Evolutionary conservation across 2,888 invertebrate genomes (phyloP).

Genomic region (Ormyrus rosae): DNA sequence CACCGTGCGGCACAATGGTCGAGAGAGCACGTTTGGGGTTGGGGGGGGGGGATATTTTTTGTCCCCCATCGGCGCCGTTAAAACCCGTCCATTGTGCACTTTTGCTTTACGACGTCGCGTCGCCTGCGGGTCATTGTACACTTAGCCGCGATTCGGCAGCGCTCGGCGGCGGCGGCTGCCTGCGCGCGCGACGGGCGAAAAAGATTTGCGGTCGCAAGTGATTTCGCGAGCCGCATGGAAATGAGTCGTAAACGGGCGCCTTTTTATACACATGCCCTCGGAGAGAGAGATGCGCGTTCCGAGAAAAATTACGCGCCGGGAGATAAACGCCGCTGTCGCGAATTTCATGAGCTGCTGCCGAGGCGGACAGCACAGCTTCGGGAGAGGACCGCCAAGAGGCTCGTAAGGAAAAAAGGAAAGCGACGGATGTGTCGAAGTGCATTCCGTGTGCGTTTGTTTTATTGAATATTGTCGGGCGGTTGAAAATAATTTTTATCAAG

Average conservation of each 20-base stretch:
- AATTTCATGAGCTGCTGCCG: neutral
- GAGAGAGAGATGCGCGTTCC: neutral
- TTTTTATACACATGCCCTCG: too few relatives aligned
- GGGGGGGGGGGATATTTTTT: slow-evolving; percentile 14
- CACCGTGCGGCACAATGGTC: too few relatives aligned
- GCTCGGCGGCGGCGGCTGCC: neutral
- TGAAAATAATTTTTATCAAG: too few relatives aligned
- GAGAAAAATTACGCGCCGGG: slow-evolving; percentile 18
- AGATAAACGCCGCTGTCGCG: neutral
- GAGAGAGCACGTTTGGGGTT: too few relatives aligned
- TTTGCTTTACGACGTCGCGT: slow-evolving; percentile 46
- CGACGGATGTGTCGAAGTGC: too few relatives aligned
- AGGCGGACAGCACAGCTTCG: too few relatives aligned
- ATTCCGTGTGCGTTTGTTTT: too few relatives aligned
- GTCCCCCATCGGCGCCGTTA: neutral
- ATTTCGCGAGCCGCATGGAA: slow-evolving; percentile 39
- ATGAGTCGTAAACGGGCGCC: slow-evolving; percentile 42
- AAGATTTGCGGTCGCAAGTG: slow-evolving; percentile 51
- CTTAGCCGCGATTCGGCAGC: slow-evolving; percentile 32
- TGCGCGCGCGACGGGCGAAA: slow-evolving; percentile 31
- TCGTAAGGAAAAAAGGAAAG: too few relatives aligned
- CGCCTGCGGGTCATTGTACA: slow-evolving; percentile 39
- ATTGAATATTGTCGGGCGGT: too few relatives aligned
- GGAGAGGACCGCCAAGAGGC: too few relatives aligned
- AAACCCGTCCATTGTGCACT: slow-evolving; percentile 31